Evolutionary conservation across 2,113 vertebrate species (phyloP).

Genomic region (Siniperca chuatsi): DNA sequence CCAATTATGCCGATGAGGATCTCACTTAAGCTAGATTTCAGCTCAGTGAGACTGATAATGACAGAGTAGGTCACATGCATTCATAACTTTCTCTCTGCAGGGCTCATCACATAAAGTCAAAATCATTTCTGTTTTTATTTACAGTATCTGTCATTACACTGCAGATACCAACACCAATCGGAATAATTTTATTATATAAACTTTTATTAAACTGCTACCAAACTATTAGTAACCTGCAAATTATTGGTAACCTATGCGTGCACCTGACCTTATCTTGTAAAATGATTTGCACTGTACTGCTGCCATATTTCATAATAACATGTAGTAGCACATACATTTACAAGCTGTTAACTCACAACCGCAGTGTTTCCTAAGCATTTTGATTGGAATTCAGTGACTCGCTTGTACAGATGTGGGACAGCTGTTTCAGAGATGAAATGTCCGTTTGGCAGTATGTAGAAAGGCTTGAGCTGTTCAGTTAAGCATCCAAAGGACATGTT

Average conservation of each 20-base stretch:
- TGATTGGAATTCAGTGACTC: neutral
- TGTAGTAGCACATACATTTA: neutral
- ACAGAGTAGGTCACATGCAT: conserved; percentile 47
- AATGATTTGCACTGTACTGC: neutral
- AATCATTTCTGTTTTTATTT: neutral
- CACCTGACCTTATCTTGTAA: neutral
- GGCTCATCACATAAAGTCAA: neutral
- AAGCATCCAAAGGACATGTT: conserved; percentile 1
- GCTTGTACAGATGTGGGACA: neutral
- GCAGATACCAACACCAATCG: neutral
- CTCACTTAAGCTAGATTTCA: conserved; percentile 42
- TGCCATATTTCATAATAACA: conserved; percentile 23
- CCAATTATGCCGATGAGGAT: conserved; percentile 46
- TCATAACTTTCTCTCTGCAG: neutral
- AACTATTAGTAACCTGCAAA: neutral
- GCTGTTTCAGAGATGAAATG: neutral
- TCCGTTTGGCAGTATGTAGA: neutral
- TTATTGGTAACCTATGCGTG: neutral
- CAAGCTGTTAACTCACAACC: neutral
- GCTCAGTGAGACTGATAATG: conserved; percentile 40
- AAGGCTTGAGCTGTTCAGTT: neutral
- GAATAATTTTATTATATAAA: neutral
- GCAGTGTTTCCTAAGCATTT: neutral
- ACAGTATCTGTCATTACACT: neutral
- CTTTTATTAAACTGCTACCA: neutral